Percentiles rank a stretch among this genome's conserved stretches.
phyloP scores from a whole-genome alignment of 2,113 vertebrate genomes.

The Actenoides lindsayi region DNA sequence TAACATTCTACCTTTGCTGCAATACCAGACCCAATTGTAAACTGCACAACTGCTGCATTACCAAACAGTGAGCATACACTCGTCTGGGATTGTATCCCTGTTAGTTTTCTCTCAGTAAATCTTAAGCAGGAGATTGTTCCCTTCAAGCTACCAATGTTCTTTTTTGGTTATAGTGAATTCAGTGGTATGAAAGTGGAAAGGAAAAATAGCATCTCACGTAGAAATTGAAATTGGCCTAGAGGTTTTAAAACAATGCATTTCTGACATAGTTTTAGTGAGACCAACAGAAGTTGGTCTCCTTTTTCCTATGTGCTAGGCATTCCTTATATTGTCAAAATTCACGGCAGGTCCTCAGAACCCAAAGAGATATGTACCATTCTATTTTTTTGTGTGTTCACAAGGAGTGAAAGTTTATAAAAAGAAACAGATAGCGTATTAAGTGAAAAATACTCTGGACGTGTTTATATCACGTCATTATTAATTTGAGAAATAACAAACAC shows the following conservation, averaged over 20 bases:
- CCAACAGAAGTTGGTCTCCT: background rate
- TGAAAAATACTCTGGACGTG: background rate
- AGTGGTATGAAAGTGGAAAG: background rate
- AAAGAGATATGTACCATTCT: background rate
- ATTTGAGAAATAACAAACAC: background rate
- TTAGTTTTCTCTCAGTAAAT: fast-evolving
- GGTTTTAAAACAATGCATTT: background rate
- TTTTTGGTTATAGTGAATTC: background rate
- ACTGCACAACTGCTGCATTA: background rate
- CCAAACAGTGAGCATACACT: background rate
- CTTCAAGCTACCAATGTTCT: no score
- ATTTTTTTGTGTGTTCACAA: background rate
- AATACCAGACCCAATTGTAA: background rate
- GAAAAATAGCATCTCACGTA: background rate
- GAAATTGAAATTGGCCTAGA: background rate
- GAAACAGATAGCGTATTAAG: background rate
- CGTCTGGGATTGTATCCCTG: no score
- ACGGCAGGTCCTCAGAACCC: background rate
- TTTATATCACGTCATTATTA: background rate
- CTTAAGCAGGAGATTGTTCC: fast-evolving
- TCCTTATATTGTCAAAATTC: background rate
- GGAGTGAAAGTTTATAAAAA: background rate
- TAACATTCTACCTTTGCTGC: background rate
- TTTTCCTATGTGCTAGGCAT: background rate
- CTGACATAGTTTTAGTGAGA: background rate